Evolutionary conservation across 1,140 invertebrate species (phyloP).

Genomic region (Rhopalosiphum maidis): DNA sequence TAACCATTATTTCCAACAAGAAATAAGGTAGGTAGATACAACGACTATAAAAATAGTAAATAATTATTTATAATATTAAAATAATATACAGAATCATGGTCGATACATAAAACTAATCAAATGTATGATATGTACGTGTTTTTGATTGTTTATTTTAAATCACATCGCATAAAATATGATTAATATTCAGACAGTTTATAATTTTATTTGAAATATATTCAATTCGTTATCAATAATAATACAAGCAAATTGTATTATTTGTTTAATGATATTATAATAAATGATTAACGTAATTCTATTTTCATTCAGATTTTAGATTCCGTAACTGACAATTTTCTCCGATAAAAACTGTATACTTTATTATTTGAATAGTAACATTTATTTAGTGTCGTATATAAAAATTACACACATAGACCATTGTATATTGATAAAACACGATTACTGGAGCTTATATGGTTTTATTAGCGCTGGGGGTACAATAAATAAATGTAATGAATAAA

Average conservation of each 20-base stretch:
- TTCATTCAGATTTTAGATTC: background rate
- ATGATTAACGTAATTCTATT: background rate
- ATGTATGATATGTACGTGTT: background rate
- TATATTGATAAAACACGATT: constrained; percentile 18
- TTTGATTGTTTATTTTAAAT: background rate
- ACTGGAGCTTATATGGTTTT: background rate
- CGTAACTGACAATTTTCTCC: background rate
- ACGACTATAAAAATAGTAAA: background rate
- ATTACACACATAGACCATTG: background rate
- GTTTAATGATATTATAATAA: no score
- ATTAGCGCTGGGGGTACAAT: background rate
- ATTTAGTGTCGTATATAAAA: background rate
- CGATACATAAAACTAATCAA: background rate
- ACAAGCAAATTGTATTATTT: background rate
- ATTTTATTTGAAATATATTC: background rate
- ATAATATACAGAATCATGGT: background rate
- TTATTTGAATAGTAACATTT: background rate
- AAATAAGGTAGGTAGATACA: background rate
- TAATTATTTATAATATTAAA: background rate
- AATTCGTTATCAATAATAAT: background rate
- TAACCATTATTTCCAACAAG: no score
- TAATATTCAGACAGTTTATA: background rate
- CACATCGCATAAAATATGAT: background rate
- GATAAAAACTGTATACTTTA: background rate
- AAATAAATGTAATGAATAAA: constrained; percentile 19